phyloP scores from a whole-genome alignment of 2,888 invertebrate genomes.

The Sepioteuthis lessoniana region DNA sequence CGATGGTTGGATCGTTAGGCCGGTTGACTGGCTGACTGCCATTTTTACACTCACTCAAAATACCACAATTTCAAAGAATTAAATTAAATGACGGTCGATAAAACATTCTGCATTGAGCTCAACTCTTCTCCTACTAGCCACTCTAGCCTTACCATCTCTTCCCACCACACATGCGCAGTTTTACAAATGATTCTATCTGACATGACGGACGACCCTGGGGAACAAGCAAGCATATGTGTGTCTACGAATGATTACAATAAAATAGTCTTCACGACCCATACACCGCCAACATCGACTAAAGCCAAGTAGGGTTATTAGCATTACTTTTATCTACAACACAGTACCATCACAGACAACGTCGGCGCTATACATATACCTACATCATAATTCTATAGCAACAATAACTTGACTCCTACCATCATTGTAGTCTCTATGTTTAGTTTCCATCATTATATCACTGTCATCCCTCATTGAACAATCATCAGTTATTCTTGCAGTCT shows the following conservation, averaged over 20 bases:
- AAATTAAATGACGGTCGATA: constrained; percentile 20
- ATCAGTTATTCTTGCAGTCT: background rate
- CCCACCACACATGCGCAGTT: background rate
- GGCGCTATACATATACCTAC: background rate
- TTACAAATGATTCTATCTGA: constrained; percentile 33
- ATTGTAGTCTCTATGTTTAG: background rate
- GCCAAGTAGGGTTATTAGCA: background rate
- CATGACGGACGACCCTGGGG: background rate
- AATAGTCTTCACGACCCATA: background rate
- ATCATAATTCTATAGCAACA: background rate
- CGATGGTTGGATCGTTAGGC: background rate
- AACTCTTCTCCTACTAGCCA: background rate
- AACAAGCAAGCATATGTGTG: background rate
- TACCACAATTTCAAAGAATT: background rate
- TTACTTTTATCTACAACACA: background rate
- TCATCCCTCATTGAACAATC: background rate
- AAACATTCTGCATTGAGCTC: background rate
- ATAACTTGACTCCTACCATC: background rate
- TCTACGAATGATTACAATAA: background rate
- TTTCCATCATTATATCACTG: background rate
- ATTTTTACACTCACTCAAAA: background rate
- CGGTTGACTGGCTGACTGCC: background rate
- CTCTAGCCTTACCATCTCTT: too few relatives aligned
- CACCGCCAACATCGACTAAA: background rate
- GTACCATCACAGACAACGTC: background rate